Percentiles rank a stretch among this genome's conserved stretches.
Conservation (phyloP, 2,888 invertebrate species). For the Tuta absoluta region DNA sequence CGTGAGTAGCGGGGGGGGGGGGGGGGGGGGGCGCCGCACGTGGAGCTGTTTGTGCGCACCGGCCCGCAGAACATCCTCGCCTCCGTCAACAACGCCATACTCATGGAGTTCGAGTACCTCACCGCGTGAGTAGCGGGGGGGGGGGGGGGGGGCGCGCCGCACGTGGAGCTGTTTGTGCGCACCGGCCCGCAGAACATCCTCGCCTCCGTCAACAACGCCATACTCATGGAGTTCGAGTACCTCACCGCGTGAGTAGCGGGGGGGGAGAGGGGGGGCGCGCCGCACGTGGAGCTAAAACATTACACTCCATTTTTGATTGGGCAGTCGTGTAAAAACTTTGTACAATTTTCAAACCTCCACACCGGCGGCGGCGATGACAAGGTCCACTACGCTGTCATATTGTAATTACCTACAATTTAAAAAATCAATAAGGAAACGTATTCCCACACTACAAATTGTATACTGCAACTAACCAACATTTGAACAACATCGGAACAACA, state of each 20-base stretch:
- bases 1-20: too few species aligned
- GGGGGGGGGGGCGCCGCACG: conserved; percentile 61
- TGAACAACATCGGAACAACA: too few species aligned
- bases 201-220: conserved; percentile 86
- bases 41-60: conserved; percentile 86
- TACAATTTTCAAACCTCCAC: too few species aligned
- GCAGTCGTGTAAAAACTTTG: too few species aligned
- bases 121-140: conserved; percentile 56
- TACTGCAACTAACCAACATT: too few species aligned
- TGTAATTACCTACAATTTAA: too few species aligned
- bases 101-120: conserved; percentile 81
- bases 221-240: conserved; percentile 82
- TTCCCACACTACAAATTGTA: too few species aligned
- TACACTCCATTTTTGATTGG: too few species aligned
- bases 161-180: conserved; percentile 87
- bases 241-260: conserved; percentile 62
- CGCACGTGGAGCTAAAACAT: conserved; percentile 85
- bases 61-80: conserved; percentile 83
- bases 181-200: conserved; percentile 83
- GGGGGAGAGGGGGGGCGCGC: conserved; percentile 41
- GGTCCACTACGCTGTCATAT: too few species aligned
- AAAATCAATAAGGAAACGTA: too few species aligned
- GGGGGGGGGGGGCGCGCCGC: conserved; percentile 48
- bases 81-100: conserved; percentile 86
- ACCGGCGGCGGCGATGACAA: too few species aligned